Conservation (phyloP, 2,888 invertebrate genomes). For the Drosophila neutralis region DNA sequence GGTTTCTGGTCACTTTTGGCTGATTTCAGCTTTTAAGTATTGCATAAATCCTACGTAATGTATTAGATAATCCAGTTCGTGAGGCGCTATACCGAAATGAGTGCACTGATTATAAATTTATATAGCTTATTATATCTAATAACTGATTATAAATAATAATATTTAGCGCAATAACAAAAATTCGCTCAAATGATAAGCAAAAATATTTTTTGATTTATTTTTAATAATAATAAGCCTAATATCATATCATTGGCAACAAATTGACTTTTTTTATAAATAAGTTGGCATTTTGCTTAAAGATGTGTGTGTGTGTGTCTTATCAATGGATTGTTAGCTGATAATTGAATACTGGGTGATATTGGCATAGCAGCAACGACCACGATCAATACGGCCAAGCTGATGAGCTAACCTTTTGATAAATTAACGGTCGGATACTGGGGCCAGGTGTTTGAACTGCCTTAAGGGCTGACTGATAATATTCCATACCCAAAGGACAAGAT, state of each 20-base stretch:
- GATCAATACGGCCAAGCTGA: not conserved
- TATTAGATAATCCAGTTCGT: not conserved
- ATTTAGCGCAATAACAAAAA: not conserved
- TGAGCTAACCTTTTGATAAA: not conserved
- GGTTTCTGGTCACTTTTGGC: not conserved
- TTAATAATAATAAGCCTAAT: conserved; percentile 5
- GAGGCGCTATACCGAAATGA: not conserved
- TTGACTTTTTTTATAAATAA: not conserved
- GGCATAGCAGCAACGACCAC: not conserved
- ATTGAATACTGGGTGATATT: not conserved
- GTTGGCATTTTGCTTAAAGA: not conserved
- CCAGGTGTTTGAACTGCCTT: conserved; percentile 1
- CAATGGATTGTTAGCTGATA: not conserved
- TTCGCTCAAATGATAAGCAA: conserved; percentile 2
- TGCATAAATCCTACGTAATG: not conserved
- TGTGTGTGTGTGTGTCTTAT: not conserved
- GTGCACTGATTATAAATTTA: not conserved
- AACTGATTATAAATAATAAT: conserved; percentile 1
- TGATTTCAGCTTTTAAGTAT: not conserved
- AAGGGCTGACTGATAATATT: not conserved
- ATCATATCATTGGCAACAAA: conserved; percentile 8
- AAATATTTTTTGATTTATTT: conserved; percentile 4
- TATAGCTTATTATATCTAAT: not conserved
- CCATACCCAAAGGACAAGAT: not conserved
- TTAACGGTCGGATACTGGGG: not conserved